Evolutionary conservation across 2,113 vertebrate species (phyloP).

Genomic region (Indicator maculatus): DNA sequence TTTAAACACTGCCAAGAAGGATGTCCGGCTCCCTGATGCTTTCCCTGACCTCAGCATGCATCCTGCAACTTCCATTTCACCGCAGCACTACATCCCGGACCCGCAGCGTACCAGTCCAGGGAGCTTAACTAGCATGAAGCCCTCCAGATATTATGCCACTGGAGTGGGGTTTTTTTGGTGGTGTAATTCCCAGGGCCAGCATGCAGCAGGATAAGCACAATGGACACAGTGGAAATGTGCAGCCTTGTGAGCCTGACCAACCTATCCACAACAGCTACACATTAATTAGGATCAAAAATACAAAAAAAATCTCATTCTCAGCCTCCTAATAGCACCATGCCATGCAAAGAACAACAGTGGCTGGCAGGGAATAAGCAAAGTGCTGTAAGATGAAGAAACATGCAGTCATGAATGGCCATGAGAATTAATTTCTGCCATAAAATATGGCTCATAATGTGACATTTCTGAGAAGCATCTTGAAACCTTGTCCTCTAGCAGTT

Average conservation of each 20-base stretch:
- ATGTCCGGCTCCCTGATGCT: background rate
- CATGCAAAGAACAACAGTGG: background rate
- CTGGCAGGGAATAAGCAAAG: background rate
- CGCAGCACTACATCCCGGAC: accelerated
- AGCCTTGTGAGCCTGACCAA: background rate
- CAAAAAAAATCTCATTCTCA: background rate
- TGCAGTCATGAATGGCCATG: background rate
- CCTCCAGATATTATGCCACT: background rate
- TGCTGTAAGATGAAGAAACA: background rate
- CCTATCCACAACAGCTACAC: background rate
- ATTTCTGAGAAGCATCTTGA: background rate
- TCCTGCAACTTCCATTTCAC: background rate
- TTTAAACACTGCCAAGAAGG: conserved; percentile 19
- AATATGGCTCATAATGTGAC: background rate
- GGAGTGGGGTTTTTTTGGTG: background rate
- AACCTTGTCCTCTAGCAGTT: background rate
- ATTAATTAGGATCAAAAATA: conserved; percentile 8
- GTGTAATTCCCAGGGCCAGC: background rate
- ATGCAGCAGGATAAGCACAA: background rate
- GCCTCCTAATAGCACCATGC: background rate
- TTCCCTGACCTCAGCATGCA: background rate
- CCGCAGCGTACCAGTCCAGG: background rate
- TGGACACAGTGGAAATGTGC: background rate
- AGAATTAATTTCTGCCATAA: conserved; percentile 39
- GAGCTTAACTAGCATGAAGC: background rate